These are phyloP conservation scores for Aphidius colemani DNA, from an alignment of 2,888 invertebrate genomes.

Conservation along the genomic window DNA sequence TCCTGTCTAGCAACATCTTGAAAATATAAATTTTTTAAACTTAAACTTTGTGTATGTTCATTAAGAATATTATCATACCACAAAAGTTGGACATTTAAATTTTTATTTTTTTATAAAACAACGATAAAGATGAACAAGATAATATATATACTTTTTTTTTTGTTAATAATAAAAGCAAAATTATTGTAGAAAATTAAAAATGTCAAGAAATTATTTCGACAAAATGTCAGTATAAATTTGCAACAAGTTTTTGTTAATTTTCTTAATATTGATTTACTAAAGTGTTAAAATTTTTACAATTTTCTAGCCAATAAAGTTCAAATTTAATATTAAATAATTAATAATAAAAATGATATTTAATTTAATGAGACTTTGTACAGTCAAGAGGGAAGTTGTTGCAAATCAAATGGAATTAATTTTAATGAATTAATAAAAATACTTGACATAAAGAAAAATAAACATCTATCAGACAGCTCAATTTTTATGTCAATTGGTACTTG, in stretches of 20 bases:
- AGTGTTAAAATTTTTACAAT: no score
- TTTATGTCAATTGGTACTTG: no score
- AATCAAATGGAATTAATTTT: constrained; percentile 13
- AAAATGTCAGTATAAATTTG: no score
- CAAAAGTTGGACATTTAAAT: no score
- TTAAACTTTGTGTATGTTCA: constrained; percentile 15
- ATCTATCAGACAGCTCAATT: no score
- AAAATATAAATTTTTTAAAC: constrained; percentile 12
- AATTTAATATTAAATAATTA: not conserved
- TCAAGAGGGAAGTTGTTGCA: constrained; percentile 16
- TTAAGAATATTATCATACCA: constrained; percentile 24
- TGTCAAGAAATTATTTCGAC: no score
- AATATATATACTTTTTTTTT: not conserved
- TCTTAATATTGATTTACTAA: no score
- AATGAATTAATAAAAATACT: constrained; percentile 4
- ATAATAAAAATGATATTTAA: not conserved
- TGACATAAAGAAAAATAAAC: no score
- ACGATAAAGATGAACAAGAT: constrained; percentile 5
- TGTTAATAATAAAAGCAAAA: not conserved
- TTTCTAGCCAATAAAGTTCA: no score
- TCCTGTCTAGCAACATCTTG: constrained; percentile 41
- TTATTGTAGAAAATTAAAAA: not conserved
- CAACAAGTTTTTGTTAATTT: no score
- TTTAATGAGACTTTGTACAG: no score
- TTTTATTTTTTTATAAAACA: not conserved